Base-by-base conservation (phyloP, 1,140 invertebrate species). In the silkworm (Bombyx mori) region DNA sequence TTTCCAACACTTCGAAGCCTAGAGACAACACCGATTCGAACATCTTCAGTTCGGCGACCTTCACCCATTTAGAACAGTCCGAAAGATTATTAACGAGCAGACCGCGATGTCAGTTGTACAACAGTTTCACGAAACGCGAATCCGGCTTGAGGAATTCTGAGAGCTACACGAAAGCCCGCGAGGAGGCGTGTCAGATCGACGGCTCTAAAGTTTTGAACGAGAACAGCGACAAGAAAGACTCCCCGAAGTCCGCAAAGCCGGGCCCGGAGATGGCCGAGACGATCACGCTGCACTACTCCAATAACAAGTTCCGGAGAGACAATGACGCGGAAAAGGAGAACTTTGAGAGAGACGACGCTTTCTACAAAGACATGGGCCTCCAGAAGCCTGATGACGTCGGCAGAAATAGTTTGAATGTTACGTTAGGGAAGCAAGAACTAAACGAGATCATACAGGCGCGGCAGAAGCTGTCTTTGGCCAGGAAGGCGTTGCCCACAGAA, bases 11-110 rank as follows among this genome's bases (percentile, higher is more conserved):
- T 3, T 71, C 71, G 9, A 79, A 75, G 62, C 63, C 65, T 0
- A 83, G 77, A 70, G 79, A 86, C 9, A 74, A 58, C 26, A 69
- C 74, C 44, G 86, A 88, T 35, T 76, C 79, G 6, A 89, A 88
- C 58, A 75, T 89, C 46, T 87, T 89, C 60, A 88, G 84, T 54
- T 89, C 88, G 9, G 78, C 82, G 1, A 89, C 88, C 1, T 89
- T 89, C 66, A 89, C 79, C 12, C 77, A 84, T 57, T 63, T 87
- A 56, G 84, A 86, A 57, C 80, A 84, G 59, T 81, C 81, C 0
- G 79, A 87, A 53, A 79, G 70, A 61, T 63, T 87, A 22, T 68
- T 87, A 7, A 75, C 79, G 0, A 75, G 75, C 1, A 63, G 82
- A 26, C 84, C 84, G 0, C 68, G 79, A 55, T 75, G 70, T 55